phyloP scores from a whole-genome alignment of 2,797 vertebrate genomes.

The Sebastes aleutianus region DNA sequence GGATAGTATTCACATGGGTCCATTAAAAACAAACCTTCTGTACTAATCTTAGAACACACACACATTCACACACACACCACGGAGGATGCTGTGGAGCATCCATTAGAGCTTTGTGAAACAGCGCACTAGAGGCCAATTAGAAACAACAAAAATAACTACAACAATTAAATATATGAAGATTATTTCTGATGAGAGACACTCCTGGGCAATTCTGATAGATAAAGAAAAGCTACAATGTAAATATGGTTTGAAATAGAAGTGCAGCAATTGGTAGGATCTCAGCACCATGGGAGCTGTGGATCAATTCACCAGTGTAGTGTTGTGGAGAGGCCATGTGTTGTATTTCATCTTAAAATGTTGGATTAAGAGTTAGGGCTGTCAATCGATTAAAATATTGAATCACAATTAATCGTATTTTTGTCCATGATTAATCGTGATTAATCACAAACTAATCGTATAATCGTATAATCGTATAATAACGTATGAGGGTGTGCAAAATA shows the following conservation, averaged over 20 bases:
- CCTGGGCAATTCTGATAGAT: not conserved
- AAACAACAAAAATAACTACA: constrained; percentile 7
- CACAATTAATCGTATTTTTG: too few relatives aligned
- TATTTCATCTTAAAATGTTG: not conserved
- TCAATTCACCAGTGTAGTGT: not conserved
- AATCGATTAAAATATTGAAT: not conserved
- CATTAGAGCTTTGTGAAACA: constrained; percentile 21
- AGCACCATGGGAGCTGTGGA: not conserved
- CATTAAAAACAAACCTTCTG: constrained; percentile 42
- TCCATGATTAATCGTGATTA: too few relatives aligned
- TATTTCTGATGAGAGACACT: constrained; percentile 6
- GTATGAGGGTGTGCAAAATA: not conserved
- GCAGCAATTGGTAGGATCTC: constrained; percentile 9
- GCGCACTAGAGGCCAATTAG: constrained; percentile 30
- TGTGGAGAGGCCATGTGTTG: not conserved
- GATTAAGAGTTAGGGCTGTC: not conserved
- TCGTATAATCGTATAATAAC: not conserved
- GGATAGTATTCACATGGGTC: constrained; percentile 36
- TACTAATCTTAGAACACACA: constrained; percentile 40
- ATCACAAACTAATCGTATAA: too few relatives aligned
- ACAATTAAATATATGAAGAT: constrained; percentile 3
- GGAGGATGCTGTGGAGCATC: not conserved
- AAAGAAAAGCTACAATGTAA: constrained; percentile 4
- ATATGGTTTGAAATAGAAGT: constrained; percentile 1
- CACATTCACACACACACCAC: not conserved